Evolutionary conservation across 92 coral and sea anemone species (phyloP), one percentile per base, ranked within the genome.

Genomic region (Plumapathes pennacea): DNA sequence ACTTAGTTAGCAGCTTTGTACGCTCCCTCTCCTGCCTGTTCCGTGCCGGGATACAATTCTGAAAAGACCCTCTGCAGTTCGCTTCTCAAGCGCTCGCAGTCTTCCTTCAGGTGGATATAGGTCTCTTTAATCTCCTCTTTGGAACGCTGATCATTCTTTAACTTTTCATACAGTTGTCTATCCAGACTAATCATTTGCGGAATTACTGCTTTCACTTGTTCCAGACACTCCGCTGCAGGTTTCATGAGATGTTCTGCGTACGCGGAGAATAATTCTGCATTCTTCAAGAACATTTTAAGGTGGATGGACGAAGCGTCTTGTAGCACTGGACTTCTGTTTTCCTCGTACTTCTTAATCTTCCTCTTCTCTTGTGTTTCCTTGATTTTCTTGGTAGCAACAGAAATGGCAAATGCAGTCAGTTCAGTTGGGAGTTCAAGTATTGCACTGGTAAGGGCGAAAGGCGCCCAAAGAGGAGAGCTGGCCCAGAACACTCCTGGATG

Each of bases 391-490:
- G 44, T 45, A 23, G 70, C 89, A 2, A 62, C 24, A 37, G 64
- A 25, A 0, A 84, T 78, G 18, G 33, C 8, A 7, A 78, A 78
- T 19, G 76, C 30, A 1, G 64, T 44, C 19, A 76, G 38, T 9
- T 32, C 76, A 17, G 45, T 65, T 6, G n/a, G n/a, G n/a, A n/a
- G n/a, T n/a, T n/a, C n/a, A n/a, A n/a, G n/a, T n/a, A n/a, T n/a
- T n/a, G n/a, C n/a, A n/a, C n/a, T n/a, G n/a, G n/a, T n/a, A n/a
- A 83, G 39, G 11, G 57, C 57, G 12, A 82, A 42, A 6, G 89
- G 84, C 62, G 76, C 24, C 89, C 89, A 82, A 37, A 82, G 4
- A 4, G 81, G 84, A 31, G n/a, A n/a, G n/a, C n/a, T n/a, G n/a
- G n/a, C n/a, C n/a, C n/a, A n/a, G n/a, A n/a, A n/a, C n/a, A n/a